Evolutionary conservation across 2,888 invertebrate species (phyloP), one percentile per base, ranked within the genome.

Genomic region (Platerodrilus igneus): DNA sequence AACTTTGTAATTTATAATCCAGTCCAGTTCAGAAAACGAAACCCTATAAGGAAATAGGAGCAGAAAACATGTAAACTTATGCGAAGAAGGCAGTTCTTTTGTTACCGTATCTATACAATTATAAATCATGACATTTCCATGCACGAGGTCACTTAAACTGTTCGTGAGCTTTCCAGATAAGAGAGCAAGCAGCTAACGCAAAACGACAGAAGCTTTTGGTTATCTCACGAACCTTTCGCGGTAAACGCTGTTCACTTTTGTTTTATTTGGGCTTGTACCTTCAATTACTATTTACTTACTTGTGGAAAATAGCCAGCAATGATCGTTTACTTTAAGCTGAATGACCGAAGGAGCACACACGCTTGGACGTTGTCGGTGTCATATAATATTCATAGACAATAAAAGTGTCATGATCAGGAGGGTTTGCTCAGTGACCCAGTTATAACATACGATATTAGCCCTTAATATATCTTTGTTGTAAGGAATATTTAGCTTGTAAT

Each of bases 71-170:
- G n/a, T n/a, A n/a, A n/a, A n/a, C n/a, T n/a, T n/a, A n/a, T n/a
- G n/a, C n/a, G n/a, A n/a, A n/a, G n/a, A n/a, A n/a, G n/a, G n/a
- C n/a, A n/a, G n/a, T n/a, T n/a, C n/a, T n/a, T n/a, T n/a, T n/a
- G n/a, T n/a, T 44, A 44, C 36, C 40, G 44, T 36, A 42, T 46
- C 46, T 46, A 39, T 42, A 35, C 31, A 32, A 22, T 34, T 41
- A 57, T 56, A 57, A 56, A 56, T 51, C 54, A 57, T 57, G 56
- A 58, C 58, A 58, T 59, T 60, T 60, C 52, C 59, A 59, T 59
- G 58, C 56, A 48, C 48, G 53, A 52, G 58, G 57, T 57, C 59
- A 58, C 57, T 52, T 41, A 37, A 38, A 25, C 25, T 34, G 55
- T 59, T 58, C 59, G 60, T 59, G 59, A 51, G 55, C 41, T 53